phyloP scores from a whole-genome alignment of 2,888 invertebrate genomes.

The Eumacrocentrus americanus region DNA sequence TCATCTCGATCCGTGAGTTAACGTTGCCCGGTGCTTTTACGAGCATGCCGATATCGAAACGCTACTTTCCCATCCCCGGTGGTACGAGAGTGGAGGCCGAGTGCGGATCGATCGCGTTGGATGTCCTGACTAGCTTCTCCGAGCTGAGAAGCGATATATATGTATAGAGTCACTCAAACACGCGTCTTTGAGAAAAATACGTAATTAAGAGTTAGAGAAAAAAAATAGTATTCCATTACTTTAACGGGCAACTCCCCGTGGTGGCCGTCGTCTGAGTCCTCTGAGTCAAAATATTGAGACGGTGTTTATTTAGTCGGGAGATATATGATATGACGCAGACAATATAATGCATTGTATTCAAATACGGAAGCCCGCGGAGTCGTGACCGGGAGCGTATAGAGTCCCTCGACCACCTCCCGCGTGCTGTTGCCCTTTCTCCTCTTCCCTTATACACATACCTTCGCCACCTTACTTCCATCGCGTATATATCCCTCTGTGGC shows the following conservation, averaged over 20 bases:
- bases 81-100: neutral
- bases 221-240: too few species aligned
- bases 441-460: slow-evolving; percentile 22
- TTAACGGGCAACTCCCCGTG: too few species aligned
- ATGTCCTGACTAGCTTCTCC: neutral
- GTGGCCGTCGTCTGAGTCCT: slow-evolving; percentile 41
- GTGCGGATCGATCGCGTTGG: slow-evolving; percentile 16
- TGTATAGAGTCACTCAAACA: too few species aligned
- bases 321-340: slow-evolving; percentile 62
- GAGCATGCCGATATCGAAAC: slow-evolving; percentile 32
- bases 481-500: slow-evolving; percentile 5
- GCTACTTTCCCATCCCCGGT: slow-evolving; percentile 19
- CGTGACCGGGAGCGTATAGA: slow-evolving; percentile 58
- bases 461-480: slow-evolving; percentile 37
- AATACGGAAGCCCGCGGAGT: slow-evolving; percentile 60
- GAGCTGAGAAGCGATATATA: too few species aligned
- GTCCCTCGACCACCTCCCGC: slow-evolving; percentile 33
- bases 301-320: slow-evolving; percentile 61
- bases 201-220: too few species aligned
- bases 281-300: slow-evolving; percentile 62
- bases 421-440: slow-evolving; percentile 32
- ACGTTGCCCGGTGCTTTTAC: slow-evolving; percentile 41
- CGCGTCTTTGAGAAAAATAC: too few species aligned
- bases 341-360: slow-evolving; percentile 63
- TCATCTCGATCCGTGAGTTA: slow-evolving; percentile 48